phyloP scores from a whole-genome alignment of 2,888 invertebrate species.

The Boloria selene region DNA sequence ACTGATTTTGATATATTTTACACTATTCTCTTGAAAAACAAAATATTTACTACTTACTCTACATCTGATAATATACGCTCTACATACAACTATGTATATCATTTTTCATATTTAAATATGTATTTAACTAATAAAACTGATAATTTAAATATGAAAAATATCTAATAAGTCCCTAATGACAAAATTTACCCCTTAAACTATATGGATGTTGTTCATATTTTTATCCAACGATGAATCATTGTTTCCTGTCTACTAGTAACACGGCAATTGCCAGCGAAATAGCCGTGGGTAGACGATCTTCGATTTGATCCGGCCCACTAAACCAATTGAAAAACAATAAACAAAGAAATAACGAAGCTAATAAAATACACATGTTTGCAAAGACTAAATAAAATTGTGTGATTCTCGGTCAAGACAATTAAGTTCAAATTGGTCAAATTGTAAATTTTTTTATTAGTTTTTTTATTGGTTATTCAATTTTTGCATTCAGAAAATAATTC shows the following conservation, averaged over 20 bases:
- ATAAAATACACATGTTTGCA: conserved; percentile 1
- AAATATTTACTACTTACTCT: background rate
- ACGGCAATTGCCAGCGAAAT: conserved; percentile 25
- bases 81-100: too few species aligned
- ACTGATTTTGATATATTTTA: conserved; percentile 29
- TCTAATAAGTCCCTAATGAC: background rate
- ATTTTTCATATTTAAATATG: too few species aligned
- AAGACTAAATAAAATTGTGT: conserved; percentile 1
- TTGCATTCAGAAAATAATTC: too few species aligned
- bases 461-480: too few species aligned
- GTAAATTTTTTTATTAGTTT: too few species aligned
- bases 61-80: background rate
- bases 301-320: conserved; percentile 16
- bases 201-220: background rate
- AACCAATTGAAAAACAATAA: conserved; percentile 21
- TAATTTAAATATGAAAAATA: background rate
- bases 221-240: conserved; percentile 25
- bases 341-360: conserved; percentile 13
- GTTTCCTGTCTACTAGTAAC: conserved; percentile 23
- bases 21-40: background rate
- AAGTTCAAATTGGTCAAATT: too few species aligned
- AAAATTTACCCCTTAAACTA: background rate
- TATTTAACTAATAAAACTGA: too few species aligned
- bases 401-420: conserved; percentile 1
- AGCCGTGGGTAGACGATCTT: conserved; percentile 33